Percentiles rank a stretch among this genome's conserved stretches.
Conservation (phyloP, 1,140 invertebrate species). For the Brachionus calyciflorus region DNA sequence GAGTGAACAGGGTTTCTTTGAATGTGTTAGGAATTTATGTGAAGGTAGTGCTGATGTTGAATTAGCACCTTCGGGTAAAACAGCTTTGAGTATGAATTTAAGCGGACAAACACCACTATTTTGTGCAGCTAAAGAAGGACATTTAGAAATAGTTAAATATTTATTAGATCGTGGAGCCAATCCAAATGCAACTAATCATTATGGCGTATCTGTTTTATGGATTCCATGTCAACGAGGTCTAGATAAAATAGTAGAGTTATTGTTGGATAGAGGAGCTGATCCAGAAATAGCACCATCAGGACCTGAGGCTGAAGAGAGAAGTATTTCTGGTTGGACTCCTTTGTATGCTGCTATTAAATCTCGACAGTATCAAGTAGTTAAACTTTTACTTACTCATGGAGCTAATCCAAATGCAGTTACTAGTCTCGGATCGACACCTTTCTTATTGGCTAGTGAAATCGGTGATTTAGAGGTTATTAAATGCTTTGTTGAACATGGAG, state of each 20-base stretch:
- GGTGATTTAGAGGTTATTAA: conserved; percentile 46
- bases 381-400: background rate
- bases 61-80: conserved; percentile 42
- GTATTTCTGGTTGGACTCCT: conserved; percentile 47
- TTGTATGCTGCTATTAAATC: conserved; percentile 47
- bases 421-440: conserved; percentile 47
- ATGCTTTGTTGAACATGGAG: conserved; percentile 43
- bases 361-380: conserved; percentile 22
- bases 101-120: conserved; percentile 76
- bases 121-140: conserved; percentile 98
- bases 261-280: conserved; percentile 26
- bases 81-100: conserved; percentile 39
- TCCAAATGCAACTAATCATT: conserved; percentile 46
- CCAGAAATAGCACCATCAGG: conserved; percentile 31
- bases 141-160: conserved; percentile 87
- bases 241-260: conserved; percentile 41
- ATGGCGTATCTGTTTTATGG: conserved; percentile 38
- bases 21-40: conserved; percentile 38
- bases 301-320: conserved; percentile 19
- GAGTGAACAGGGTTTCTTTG: conserved; percentile 38
- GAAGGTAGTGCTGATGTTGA: conserved; percentile 28
- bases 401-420: conserved; percentile 47
- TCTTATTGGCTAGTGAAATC: conserved; percentile 46
- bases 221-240: conserved; percentile 44
- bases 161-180: conserved; percentile 70